Evolutionary conservation across 2,888 invertebrate species (phyloP).

Genomic region (Drosophila rellima): DNA sequence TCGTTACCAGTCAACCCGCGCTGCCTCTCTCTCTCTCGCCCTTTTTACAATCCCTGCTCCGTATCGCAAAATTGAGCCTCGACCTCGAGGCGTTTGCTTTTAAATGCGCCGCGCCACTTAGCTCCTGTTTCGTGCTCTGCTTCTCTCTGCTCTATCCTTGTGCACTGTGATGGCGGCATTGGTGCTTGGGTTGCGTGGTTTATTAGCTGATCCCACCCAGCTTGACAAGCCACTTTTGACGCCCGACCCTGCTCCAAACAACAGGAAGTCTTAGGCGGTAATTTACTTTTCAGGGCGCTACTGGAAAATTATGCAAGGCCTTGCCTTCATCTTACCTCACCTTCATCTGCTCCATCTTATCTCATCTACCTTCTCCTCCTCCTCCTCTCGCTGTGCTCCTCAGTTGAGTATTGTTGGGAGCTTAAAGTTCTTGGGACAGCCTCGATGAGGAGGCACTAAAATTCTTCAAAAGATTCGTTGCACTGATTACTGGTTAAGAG

Average conservation of each 20-base stretch:
- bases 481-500: constrained; percentile 41
- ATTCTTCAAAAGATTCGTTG: constrained; percentile 51
- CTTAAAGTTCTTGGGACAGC: constrained; percentile 57
- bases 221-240: constrained; percentile 78
- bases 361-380: neutral
- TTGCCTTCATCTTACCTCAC: constrained; percentile 8
- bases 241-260: constrained; percentile 43
- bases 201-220: constrained; percentile 76
- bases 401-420: constrained; percentile 50
- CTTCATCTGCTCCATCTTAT: neutral
- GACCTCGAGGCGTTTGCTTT: constrained; percentile 74
- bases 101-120: constrained; percentile 75
- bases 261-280: constrained; percentile 78
- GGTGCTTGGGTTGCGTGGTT: constrained; percentile 63
- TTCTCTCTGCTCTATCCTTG: constrained; percentile 34
- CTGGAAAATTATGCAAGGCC: constrained; percentile 77
- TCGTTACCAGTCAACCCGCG: constrained; percentile 32
- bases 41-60: neutral
- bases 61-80: constrained; percentile 54
- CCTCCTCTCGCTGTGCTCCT: neutral
- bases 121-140: constrained; percentile 66
- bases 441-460: constrained; percentile 53
- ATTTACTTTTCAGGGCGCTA: constrained; percentile 74
- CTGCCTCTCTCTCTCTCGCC: neutral
- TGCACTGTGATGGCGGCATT: constrained; percentile 8